Evolutionary conservation across 64 coral and sea anemone species (phyloP).

Genomic region (Pocillopora verrucosa): DNA sequence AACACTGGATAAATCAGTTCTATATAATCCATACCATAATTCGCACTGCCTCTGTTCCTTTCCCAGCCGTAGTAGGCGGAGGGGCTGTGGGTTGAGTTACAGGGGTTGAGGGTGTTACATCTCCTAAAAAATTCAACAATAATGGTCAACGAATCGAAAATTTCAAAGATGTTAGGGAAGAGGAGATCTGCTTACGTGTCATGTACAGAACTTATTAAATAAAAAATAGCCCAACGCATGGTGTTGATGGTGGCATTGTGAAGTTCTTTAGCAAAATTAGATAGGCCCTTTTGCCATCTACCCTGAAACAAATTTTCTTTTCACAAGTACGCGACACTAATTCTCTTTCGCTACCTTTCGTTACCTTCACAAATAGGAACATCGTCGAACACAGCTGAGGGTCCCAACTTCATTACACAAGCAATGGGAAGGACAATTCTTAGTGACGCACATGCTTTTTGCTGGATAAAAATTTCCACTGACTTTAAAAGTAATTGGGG

Average conservation of each 20-base stretch:
- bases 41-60: not conserved
- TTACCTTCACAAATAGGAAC: not conserved
- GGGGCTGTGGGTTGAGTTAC: not conserved
- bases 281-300: not conserved
- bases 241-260: too few species aligned
- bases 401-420: not conserved
- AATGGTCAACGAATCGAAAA: not conserved
- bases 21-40: constrained; percentile 24
- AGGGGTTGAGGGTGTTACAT: not conserved
- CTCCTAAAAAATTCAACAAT: not conserved
- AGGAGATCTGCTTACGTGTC: too few species aligned
- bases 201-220: too few species aligned
- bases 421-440: not conserved
- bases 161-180: too few species aligned
- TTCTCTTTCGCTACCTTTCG: not conserved
- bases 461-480: not conserved
- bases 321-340: not conserved
- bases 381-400: not conserved
- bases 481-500: not conserved
- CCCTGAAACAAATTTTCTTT: not conserved
- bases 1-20: not conserved
- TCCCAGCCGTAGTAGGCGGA: not conserved
- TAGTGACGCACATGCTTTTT: not conserved
- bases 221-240: too few species aligned
- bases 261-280: not conserved